These are phyloP conservation scores for Thalassarche chlororhynchos DNA, from an alignment of 2,113 vertebrate species.

Conservation along the genomic window DNA sequence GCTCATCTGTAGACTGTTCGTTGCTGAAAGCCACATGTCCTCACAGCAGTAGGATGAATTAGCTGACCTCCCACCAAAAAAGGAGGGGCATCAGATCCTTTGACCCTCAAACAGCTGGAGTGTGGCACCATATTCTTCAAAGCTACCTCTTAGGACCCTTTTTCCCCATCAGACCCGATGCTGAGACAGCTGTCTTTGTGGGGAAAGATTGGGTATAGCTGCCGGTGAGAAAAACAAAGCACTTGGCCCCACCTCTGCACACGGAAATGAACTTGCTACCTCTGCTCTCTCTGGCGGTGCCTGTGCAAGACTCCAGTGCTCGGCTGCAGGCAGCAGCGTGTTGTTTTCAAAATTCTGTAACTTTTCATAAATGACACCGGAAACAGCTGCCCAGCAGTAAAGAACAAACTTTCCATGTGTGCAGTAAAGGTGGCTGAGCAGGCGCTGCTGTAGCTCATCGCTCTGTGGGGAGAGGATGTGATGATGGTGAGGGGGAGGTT, in stretches of 20 bases:
- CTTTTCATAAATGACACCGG: neutral
- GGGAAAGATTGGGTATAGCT: neutral
- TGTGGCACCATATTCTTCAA: neutral
- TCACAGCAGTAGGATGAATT: neutral
- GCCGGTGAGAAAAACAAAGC: neutral
- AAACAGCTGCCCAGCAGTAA: conserved; percentile 26
- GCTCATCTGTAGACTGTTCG: neutral
- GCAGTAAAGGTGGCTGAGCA: neutral
- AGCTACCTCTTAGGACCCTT: neutral
- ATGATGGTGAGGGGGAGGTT: neutral
- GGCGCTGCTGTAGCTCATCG: neutral
- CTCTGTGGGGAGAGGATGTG: neutral
- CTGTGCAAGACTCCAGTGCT: neutral
- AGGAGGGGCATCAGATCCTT: neutral
- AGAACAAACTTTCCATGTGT: neutral
- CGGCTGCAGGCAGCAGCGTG: neutral
- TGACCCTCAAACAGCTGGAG: neutral
- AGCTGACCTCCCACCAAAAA: neutral
- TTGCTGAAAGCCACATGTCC: neutral
- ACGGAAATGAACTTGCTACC: conserved; percentile 1
- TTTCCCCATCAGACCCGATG: neutral
- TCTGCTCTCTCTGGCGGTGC: neutral
- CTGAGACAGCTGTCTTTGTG: neutral
- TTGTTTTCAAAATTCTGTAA: neutral
- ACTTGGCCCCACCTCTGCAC: neutral